Evolutionary conservation across 2,797 vertebrate species (phyloP), one percentile per base, ranked within the genome.

Genomic region (Picus viridis): DNA sequence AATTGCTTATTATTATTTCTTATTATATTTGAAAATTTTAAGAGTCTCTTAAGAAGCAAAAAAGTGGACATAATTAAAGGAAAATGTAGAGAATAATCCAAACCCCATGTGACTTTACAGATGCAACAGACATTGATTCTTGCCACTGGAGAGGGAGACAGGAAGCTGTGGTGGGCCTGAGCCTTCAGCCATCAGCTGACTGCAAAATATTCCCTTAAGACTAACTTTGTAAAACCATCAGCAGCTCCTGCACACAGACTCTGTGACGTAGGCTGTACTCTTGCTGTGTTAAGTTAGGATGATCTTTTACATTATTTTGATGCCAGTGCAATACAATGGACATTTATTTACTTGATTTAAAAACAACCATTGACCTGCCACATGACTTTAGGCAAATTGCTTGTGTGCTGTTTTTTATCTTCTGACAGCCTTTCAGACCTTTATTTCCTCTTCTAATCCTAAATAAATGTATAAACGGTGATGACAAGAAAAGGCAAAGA

Each of bases 1-100:
- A 88, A 95, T 93, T 92, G 65, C 22, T 92, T 94, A 93, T 95
- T 93, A 95, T 90, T 93, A 94, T 92, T 96, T 94, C 80, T 73
- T 56, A 79, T 95, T 95, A 94, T 82, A 92, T 82, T 89, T 86
- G 32, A 89, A 88, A 91, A 84, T 79, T 93, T 93, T 89, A 95
- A 86, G 87, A 94, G 77, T 74, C 90, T 91, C 83, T 79, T 59
- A 95, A 92, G 94, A 84, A 89, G 77, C 10, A 84, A 88, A 61
- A 80, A 53, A 47, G 45, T 27, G 45, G 20, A 54, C 17, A 29
- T 56, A 92, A 95, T 88, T 63, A 82, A 86, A 86, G 80, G 73
- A 94, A 95, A 96, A 79, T 69, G 54, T 39, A 51, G 87, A 58
- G 74, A 91, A 86, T 89, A 93, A 90, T 85, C 47, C 72, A 88